These are phyloP conservation scores for Garra rufa DNA, from an alignment of 2,113 vertebrate species.

Conservation along the genomic window DNA sequence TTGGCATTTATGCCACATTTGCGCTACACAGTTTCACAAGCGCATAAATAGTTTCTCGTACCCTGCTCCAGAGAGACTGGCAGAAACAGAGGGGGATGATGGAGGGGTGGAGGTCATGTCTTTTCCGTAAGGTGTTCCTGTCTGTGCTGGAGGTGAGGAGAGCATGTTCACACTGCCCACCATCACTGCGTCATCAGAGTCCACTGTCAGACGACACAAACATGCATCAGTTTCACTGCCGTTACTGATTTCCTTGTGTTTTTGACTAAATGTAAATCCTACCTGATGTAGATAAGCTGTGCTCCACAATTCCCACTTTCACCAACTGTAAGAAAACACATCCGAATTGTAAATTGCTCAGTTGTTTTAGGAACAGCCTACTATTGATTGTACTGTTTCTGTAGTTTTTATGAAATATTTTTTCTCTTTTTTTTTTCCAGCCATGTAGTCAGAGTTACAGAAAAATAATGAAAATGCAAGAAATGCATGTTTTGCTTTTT, in stretches of 20 bases:
- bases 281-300: constrained; percentile 85
- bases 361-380: too few relatives aligned
- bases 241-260: neutral
- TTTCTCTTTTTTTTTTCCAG: too few relatives aligned
- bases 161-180: constrained; percentile 80
- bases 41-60: constrained; percentile 45
- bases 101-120: constrained; percentile 87
- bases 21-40: neutral
- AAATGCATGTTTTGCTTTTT: too few relatives aligned
- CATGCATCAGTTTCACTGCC: neutral
- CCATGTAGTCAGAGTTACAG: too few relatives aligned
- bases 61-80: constrained; percentile 83
- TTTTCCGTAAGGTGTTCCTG: constrained; percentile 77
- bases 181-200: constrained; percentile 86
- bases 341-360: neutral
- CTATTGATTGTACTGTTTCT: too few relatives aligned
- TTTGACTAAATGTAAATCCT: constrained; percentile 37
- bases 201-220: constrained; percentile 72
- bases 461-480: too few relatives aligned
- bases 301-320: constrained; percentile 92
- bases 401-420: too few relatives aligned
- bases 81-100: constrained; percentile 87
- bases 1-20: too few relatives aligned
- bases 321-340: constrained; percentile 67
- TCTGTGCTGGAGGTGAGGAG: constrained; percentile 76